Percentiles rank a stretch among this genome's conserved stretches.
phyloP scores from a whole-genome alignment of 2,113 vertebrate species.

The Paramormyrops kingsleyae region DNA sequence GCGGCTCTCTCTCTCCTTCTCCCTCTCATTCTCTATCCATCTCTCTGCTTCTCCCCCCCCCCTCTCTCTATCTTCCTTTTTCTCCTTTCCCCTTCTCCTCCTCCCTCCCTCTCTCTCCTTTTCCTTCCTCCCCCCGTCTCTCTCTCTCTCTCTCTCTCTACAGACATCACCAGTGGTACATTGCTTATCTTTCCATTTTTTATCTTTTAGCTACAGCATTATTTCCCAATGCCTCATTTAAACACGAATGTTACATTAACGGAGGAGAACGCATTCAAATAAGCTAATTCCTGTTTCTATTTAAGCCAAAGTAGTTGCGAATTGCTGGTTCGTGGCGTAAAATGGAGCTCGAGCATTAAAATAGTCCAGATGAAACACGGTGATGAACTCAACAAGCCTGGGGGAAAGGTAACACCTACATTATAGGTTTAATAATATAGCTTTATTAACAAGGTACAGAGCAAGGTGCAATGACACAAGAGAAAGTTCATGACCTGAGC shows the following conservation, averaged over 20 bases:
- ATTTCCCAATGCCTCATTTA: not conserved
- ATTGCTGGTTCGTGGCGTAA: not conserved
- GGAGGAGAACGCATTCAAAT: not conserved
- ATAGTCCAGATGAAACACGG: not conserved
- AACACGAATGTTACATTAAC: not conserved
- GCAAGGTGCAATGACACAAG: not conserved
- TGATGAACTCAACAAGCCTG: not conserved
- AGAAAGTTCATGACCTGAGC: not conserved
- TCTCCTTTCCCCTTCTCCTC: no score
- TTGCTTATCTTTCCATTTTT: not conserved
- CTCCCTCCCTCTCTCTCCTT: no score
- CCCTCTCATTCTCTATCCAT: not conserved
- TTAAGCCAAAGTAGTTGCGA: not conserved
- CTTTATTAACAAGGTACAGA: not conserved
- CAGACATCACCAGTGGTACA: not conserved
- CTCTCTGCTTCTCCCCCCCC: not conserved
- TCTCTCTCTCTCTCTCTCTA: not conserved
- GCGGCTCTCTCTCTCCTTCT: not conserved
- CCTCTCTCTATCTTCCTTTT: not conserved
- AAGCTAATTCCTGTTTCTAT: not conserved
- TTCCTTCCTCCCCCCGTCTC: no score
- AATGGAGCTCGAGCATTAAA: not conserved
- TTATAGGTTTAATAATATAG: not conserved
- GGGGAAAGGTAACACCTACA: not conserved
- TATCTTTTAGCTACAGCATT: not conserved